Conservation (phyloP, 2,797 vertebrate species). For the Fundulus diaphanus region DNA sequence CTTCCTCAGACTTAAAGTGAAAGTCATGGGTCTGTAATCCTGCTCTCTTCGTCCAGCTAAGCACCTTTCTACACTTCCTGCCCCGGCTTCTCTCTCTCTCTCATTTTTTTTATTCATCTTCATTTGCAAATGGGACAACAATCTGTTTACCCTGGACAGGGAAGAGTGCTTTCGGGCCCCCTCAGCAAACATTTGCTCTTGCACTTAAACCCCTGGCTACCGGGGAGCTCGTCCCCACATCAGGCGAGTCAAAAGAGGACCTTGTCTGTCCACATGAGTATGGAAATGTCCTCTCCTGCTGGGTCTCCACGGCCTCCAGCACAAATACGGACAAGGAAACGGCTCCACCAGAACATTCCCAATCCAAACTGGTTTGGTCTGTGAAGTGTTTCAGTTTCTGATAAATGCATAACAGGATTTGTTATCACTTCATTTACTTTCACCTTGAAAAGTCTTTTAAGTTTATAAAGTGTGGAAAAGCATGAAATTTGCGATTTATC, state of each 20-base stretch:
- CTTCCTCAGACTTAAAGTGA: constrained; percentile 70
- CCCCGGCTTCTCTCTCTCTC: constrained; percentile 71
- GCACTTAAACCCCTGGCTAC: constrained; percentile 75
- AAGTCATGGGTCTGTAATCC: constrained; percentile 80
- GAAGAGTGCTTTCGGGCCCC: constrained; percentile 74
- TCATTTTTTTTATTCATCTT: constrained; percentile 56
- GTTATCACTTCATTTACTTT: background rate
- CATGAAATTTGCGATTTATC: no score
- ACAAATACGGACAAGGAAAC: constrained; percentile 21
- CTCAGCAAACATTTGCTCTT: constrained; percentile 85
- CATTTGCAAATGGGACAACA: constrained; percentile 85
- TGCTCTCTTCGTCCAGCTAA: constrained; percentile 77
- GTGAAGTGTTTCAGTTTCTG: background rate
- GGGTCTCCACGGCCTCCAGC: constrained; percentile 18
- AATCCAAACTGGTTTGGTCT: background rate
- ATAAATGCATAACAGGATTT: background rate
- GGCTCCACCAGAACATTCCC: constrained; percentile 1
- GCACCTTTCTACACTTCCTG: constrained; percentile 80
- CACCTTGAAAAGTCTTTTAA: background rate
- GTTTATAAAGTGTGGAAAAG: no score
- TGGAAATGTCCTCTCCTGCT: constrained; percentile 58
- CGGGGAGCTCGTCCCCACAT: constrained; percentile 58
- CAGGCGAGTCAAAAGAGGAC: constrained; percentile 70
- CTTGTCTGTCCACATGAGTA: constrained; percentile 61
- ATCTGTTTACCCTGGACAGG: constrained; percentile 84